Evolutionary conservation across 1,140 invertebrate genomes (phyloP).

Genomic region (Linepithema humile): DNA sequence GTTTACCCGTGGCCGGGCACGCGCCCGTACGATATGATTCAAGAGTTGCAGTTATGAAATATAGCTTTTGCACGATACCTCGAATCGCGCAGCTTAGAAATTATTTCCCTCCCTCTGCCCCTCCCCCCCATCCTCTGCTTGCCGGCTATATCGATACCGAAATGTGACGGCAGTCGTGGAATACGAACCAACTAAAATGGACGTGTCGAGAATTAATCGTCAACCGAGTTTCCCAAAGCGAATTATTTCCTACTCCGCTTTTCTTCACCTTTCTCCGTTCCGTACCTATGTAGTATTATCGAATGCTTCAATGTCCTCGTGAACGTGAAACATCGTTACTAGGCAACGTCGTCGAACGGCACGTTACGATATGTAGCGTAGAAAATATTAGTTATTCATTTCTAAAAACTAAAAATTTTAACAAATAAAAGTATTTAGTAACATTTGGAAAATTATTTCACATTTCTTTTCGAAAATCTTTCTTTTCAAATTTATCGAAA

Average conservation of each 20-base stretch:
- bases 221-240: slow-evolving; percentile 1
- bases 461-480: too few species aligned
- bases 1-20: slow-evolving; percentile 68
- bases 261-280: neutral
- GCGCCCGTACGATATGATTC: too few species aligned
- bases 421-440: too few species aligned
- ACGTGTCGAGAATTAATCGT: slow-evolving; percentile 52
- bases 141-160: slow-evolving; percentile 33
- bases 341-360: neutral
- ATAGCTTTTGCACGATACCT: slow-evolving; percentile 23
- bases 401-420: neutral
- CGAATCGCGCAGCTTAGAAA: slow-evolving; percentile 41
- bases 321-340: neutral
- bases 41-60: slow-evolving; percentile 47
- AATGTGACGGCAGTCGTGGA: slow-evolving; percentile 38
- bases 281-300: neutral
- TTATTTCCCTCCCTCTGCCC: slow-evolving; percentile 7
- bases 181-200: slow-evolving; percentile 48
- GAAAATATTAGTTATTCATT: neutral
- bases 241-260: slow-evolving; percentile 21
- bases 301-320: neutral
- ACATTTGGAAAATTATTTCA: too few species aligned
- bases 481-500: too few species aligned
- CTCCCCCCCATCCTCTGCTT: neutral
- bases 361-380: neutral